phyloP scores from a whole-genome alignment of 1,140 invertebrate genomes.

The Pinna nobilis region DNA sequence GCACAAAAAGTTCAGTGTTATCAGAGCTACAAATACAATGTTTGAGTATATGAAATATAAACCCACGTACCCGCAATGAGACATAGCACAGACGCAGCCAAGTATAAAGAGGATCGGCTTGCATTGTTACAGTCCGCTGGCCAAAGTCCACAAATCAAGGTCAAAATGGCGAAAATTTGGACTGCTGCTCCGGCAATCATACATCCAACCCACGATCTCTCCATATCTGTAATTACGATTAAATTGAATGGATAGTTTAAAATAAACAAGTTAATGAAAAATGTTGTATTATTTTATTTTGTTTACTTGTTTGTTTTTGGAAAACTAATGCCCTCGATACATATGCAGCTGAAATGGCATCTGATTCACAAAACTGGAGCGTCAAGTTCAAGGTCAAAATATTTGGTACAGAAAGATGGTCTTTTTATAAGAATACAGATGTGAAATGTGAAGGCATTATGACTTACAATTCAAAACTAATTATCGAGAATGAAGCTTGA shows the following conservation, averaged over 20 bases:
- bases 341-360: background rate
- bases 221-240: conserved; percentile 41
- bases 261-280: too few species aligned
- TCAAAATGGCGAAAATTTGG: conserved; percentile 38
- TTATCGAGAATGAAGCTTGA: too few species aligned
- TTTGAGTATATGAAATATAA: too few species aligned
- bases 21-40: too few species aligned
- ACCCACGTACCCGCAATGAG: conserved; percentile 55
- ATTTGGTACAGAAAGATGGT: too few species aligned
- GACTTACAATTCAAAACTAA: too few species aligned
- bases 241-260: too few species aligned
- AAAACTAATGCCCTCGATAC: background rate
- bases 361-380: too few species aligned
- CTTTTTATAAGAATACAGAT: too few species aligned
- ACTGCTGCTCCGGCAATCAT: conserved; percentile 39
- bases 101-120: conserved; percentile 49
- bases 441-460: too few species aligned
- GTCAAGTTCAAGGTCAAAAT: too few species aligned
- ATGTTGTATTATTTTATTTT: background rate
- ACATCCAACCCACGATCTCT: conserved; percentile 43
- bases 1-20: too few species aligned
- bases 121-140: conserved; percentile 38
- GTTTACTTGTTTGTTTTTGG: background rate
- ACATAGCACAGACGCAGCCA: conserved; percentile 48
- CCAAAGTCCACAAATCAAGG: conserved; percentile 54